Percentiles rank a stretch among this genome's conserved stretches.
phyloP scores from a whole-genome alignment of 2,797 vertebrate species.

The Acrocephalus scirpaceus region DNA sequence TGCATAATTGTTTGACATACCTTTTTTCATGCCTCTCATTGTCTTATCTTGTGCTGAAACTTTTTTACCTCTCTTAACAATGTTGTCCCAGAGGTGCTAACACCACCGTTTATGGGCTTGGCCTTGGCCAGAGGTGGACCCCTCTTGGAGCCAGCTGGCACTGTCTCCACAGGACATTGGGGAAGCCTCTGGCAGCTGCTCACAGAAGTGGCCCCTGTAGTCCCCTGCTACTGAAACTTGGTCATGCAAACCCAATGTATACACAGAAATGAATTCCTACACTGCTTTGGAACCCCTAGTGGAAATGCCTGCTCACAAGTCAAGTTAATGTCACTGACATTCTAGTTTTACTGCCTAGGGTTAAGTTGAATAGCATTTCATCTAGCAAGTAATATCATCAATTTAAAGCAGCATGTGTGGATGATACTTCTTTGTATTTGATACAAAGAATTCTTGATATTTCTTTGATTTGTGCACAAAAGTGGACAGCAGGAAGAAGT shows the following conservation, averaged over 20 bases:
- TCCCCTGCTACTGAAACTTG: background rate
- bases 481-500: background rate
- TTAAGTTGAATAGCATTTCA: background rate
- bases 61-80: background rate
- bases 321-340: background rate
- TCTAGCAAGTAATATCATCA: background rate
- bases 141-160: background rate
- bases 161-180: fast-evolving
- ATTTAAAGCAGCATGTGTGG: background rate
- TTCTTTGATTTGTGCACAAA: background rate
- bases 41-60: background rate
- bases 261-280: background rate
- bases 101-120: fast-evolving
- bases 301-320: background rate
- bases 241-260: fast-evolving
- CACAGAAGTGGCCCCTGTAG: background rate
- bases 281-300: background rate
- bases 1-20: background rate
- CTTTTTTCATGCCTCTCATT: background rate
- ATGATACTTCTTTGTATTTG: no score
- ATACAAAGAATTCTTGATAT: no score
- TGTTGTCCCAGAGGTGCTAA: background rate
- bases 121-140: background rate
- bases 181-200: background rate
- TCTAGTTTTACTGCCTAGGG: background rate